Conservation (phyloP, 2,888 invertebrate species). For the Carpatolechia fugitivella region DNA sequence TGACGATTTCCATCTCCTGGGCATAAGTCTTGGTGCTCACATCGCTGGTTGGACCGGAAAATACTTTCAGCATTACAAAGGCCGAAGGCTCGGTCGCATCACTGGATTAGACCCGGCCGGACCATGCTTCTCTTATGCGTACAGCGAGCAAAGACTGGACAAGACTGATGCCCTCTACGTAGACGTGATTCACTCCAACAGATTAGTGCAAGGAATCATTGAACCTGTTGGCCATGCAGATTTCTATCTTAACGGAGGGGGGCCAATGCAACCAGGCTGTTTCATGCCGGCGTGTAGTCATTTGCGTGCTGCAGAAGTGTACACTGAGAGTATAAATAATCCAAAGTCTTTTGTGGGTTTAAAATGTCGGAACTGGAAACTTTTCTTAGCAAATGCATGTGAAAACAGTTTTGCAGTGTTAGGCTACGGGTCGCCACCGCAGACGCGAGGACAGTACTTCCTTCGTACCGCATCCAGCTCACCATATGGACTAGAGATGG, state of each 20-base stretch:
- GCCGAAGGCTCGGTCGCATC: conserved; percentile 59
- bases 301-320: conserved; percentile 65
- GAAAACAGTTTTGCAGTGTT: conserved; percentile 55
- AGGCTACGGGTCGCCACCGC: conserved; percentile 66
- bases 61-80: conserved; percentile 63
- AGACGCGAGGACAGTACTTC: conserved; percentile 67
- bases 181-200: conserved; percentile 69
- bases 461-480: conserved; percentile 55
- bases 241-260: conserved; percentile 86
- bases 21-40: conserved; percentile 80
- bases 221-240: conserved; percentile 84
- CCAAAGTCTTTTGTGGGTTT: conserved; percentile 65
- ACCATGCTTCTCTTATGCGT: conserved; percentile 68
- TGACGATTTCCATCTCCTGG: conserved; percentile 75
- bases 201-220: conserved; percentile 67
- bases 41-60: conserved; percentile 75
- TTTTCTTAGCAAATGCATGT: conserved; percentile 60
- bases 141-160: conserved; percentile 63
- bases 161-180: conserved; percentile 67
- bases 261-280: conserved; percentile 85
- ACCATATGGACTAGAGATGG: conserved; percentile 67
- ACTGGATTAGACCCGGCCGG: conserved; percentile 75
- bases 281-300: conserved; percentile 73
- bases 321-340: conserved; percentile 59
- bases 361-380: conserved; percentile 60